These are phyloP conservation scores for Yponomeuta malinellus DNA, from an alignment of 2,888 invertebrate species.

Conservation along the genomic window DNA sequence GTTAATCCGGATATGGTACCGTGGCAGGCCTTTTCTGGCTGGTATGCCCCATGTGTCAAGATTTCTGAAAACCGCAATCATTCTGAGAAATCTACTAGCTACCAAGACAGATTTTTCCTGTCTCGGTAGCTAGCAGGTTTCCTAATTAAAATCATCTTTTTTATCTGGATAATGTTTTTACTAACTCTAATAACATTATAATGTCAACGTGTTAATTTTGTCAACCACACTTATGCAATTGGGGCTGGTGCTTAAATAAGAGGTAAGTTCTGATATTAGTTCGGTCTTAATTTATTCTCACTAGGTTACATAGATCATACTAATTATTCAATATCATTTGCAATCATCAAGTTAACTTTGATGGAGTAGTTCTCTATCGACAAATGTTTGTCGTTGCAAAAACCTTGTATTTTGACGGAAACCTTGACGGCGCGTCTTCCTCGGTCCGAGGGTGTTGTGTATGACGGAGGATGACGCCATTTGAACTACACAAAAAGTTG, in stretches of 20 bases:
- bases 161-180: too few relatives aligned
- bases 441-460: constrained; percentile 2
- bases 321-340: not conserved
- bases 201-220: too few relatives aligned
- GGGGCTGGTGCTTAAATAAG: too few relatives aligned
- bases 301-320: too few relatives aligned
- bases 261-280: too few relatives aligned
- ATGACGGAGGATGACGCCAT: constrained; percentile 9
- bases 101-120: not conserved
- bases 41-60: constrained; percentile 18
- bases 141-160: not conserved
- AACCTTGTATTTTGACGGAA: constrained; percentile 6
- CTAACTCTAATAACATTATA: too few relatives aligned
- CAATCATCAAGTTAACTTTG: not conserved
- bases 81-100: not conserved
- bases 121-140: not conserved
- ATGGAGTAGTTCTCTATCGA: not conserved
- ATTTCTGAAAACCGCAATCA: not conserved
- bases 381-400: not conserved
- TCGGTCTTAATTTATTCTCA: too few relatives aligned
- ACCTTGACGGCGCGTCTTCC: constrained; percentile 11
- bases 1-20: constrained; percentile 45
- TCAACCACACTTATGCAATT: too few relatives aligned
- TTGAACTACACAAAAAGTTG: not conserved
- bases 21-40: constrained; percentile 34